Conservation (phyloP, 2,113 vertebrate genomes). For the Mormyrus iriodes region DNA sequence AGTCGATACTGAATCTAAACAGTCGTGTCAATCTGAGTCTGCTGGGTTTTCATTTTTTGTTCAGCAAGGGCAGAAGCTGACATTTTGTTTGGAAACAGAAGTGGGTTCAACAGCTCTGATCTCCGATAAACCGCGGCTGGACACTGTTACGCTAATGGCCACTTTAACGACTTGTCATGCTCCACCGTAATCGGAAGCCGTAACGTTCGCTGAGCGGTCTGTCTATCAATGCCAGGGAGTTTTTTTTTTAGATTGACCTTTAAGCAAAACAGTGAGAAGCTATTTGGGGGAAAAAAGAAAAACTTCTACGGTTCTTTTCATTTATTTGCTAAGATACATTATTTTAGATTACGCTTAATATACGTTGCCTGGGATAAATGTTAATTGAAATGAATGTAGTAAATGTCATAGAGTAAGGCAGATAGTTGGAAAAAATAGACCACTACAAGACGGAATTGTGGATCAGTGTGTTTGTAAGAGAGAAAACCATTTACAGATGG, state of each 20-base stretch:
- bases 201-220: slow-evolving; percentile 33
- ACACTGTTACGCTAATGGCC: slow-evolving; percentile 41
- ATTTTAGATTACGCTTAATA: background rate
- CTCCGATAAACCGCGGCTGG: slow-evolving; percentile 40
- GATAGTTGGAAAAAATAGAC: background rate
- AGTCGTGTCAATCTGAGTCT: slow-evolving; percentile 76
- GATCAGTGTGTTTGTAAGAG: background rate
- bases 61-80: slow-evolving; percentile 30
- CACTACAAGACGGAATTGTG: background rate
- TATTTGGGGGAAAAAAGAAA: background rate
- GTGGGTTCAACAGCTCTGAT: slow-evolving; percentile 46
- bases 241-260: slow-evolving; percentile 41
- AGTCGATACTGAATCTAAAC: slow-evolving; percentile 83
- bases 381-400: background rate
- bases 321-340: background rate
- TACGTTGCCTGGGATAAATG: background rate
- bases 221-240: slow-evolving; percentile 33
- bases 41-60: slow-evolving; percentile 65
- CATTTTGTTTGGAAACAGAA: slow-evolving; percentile 55
- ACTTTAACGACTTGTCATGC: slow-evolving; percentile 46
- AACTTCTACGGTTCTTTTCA: background rate
- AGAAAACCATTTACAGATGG: background rate
- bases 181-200: slow-evolving; percentile 42
- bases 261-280: background rate
- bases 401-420: background rate